Percentiles rank a stretch among this genome's conserved stretches.
phyloP scores from a whole-genome alignment of 2,888 invertebrate species.

The Allacma fusca region DNA sequence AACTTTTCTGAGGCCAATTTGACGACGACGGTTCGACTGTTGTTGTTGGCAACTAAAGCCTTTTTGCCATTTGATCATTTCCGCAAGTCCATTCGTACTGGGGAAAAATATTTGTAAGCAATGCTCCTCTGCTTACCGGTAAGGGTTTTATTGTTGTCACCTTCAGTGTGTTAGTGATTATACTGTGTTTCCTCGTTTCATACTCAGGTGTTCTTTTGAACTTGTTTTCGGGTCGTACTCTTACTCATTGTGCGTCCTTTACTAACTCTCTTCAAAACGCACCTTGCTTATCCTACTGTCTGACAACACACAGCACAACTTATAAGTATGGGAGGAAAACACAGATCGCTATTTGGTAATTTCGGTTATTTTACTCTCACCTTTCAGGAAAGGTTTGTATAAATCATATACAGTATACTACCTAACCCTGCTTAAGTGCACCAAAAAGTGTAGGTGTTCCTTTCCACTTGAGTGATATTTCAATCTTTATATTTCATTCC shows the following conservation, averaged over 20 bases:
- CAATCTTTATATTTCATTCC: not conserved
- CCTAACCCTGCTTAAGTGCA: not conserved
- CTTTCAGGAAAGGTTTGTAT: not conserved
- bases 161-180: not conserved
- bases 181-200: not conserved
- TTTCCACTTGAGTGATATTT: constrained; percentile 34
- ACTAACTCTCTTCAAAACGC: not conserved
- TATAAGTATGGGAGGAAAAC: not conserved
- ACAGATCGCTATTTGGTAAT: constrained; percentile 8
- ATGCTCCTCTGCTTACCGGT: constrained; percentile 57
- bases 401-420: too few species aligned
- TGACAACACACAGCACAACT: not conserved
- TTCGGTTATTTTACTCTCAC: not conserved
- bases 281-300: not conserved
- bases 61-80: constrained; percentile 38
- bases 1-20: constrained; percentile 34
- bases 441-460: constrained; percentile 30
- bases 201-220: constrained; percentile 12
- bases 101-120: constrained; percentile 32
- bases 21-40: constrained; percentile 33
- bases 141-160: constrained; percentile 40
- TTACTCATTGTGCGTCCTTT: not conserved
- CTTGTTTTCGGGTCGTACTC: not conserved
- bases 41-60: constrained; percentile 39
- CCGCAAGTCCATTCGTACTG: constrained; percentile 33